Conservation (phyloP, 1,140 invertebrate genomes). For the Telenomus remus region DNA sequence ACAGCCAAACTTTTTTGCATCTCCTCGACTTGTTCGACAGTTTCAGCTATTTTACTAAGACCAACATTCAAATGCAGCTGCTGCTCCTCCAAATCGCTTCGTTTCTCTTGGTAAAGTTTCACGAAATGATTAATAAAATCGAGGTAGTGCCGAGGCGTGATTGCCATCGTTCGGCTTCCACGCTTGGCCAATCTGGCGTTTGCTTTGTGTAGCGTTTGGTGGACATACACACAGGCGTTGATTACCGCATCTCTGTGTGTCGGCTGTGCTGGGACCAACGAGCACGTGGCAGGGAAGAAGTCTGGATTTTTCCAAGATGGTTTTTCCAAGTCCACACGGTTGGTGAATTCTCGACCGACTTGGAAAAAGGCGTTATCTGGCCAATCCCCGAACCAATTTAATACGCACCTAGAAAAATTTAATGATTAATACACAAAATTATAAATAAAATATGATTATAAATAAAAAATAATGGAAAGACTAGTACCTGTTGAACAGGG, state of each 20-base stretch:
- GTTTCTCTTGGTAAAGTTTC: slow-evolving; percentile 97
- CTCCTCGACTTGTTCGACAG: slow-evolving; percentile 99
- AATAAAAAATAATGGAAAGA: not conserved
- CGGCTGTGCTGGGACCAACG: slow-evolving; percentile 83
- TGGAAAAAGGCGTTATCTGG: slow-evolving; percentile 97
- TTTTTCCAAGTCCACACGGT: slow-evolving; percentile 87
- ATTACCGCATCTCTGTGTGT: slow-evolving; percentile 95
- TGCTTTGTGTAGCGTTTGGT: slow-evolving; percentile 96
- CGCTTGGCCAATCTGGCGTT: slow-evolving; percentile 92
- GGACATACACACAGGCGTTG: slow-evolving; percentile 98
- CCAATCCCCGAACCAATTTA: slow-evolving; percentile 99
- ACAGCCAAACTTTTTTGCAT: slow-evolving; percentile 99
- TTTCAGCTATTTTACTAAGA: slow-evolving; percentile 98
- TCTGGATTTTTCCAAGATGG: slow-evolving; percentile 89
- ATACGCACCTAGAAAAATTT: slow-evolving; percentile 85
- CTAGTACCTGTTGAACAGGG: slow-evolving; percentile 96
- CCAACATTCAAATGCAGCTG: slow-evolving; percentile 99
- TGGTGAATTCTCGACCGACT: slow-evolving; percentile 92
- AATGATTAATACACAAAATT: not conserved
- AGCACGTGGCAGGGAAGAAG: slow-evolving; percentile 90
- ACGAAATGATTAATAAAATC: slow-evolving; percentile 99
- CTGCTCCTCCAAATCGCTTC: slow-evolving; percentile 98
- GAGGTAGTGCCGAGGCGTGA: slow-evolving; percentile 98
- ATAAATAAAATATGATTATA: not conserved
- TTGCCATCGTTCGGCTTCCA: slow-evolving; percentile 96